Base-by-base conservation (phyloP, 1,140 invertebrate species). In the Neodiprion fabricii region DNA sequence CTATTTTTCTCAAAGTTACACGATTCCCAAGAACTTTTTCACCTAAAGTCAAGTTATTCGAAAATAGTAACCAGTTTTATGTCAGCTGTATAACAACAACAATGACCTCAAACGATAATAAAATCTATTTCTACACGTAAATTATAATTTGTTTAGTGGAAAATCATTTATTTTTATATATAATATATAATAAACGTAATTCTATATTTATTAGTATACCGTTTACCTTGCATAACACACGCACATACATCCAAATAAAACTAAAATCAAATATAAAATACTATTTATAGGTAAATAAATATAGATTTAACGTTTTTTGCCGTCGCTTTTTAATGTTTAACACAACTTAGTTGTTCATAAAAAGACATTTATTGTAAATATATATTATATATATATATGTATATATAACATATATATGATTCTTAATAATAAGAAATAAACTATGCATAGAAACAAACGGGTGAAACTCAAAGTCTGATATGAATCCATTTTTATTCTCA, bases 301-400 rank as follows among this genome's bases (percentile, higher is more conserved):
- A 61, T 61, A 61, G 53, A 61, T 61, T 61, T 61, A 61, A 61
- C 28, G n/a, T 17, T 5, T 61, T 61, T 61, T 61, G 53, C n/a
- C n/a, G n/a, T 61, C 53, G 53, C 53, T 61, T 61, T 61, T 61
- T 61, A 61, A 11, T 14, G 53, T 61, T 5, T 61, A 17, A 61
- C 11, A 61, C 53, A 17, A 61, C 53, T 61, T 9, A 3, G 53
- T 61, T 61, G 53, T 61, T 61, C 5, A 61, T 61, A 61, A 61
- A 61, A 61, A 61, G 53, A 61, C 53, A 61, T 61, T 61, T 61
- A 61, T 14, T 61, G 53, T 61, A 61, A 61, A 61, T 61, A 61
- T 61, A 21, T 21, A 21, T 21, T 21, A 21, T 21, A 21, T 21
- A 21, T 21, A 21, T 21, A 21, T 21, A 21, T 21, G 17, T 21